Percentiles rank a stretch among this genome's conserved stretches.
These are phyloP conservation scores for Cordilura impudica DNA, from an alignment of 2,888 invertebrate genomes.

Conservation along the genomic window DNA sequence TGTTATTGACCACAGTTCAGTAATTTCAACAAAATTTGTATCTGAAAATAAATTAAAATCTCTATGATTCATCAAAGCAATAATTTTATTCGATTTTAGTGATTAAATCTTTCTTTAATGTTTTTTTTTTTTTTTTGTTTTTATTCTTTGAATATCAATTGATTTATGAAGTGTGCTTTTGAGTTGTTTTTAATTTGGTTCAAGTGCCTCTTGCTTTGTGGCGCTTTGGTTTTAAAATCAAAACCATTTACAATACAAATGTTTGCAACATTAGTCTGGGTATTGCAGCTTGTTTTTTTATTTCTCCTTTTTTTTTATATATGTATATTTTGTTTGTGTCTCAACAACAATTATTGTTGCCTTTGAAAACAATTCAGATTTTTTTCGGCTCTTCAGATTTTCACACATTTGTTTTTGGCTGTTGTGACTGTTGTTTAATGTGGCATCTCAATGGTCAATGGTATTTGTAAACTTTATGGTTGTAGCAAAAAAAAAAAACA, in stretches of 20 bases:
- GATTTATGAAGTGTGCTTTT: conserved; percentile 59
- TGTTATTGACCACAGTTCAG: no score
- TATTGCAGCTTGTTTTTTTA: conserved; percentile 32
- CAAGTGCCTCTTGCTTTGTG: conserved; percentile 59
- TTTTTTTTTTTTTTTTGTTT: not conserved
- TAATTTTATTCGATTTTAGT: not conserved
- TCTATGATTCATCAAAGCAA: not conserved
- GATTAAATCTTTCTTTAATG: not conserved
- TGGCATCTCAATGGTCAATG: conserved; percentile 60
- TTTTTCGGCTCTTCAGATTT: conserved; percentile 51
- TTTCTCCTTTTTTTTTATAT: not conserved
- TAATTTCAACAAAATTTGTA: no score
- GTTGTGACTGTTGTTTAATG: conserved; percentile 49
- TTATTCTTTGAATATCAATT: conserved; percentile 44
- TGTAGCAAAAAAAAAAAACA: conserved; percentile 48
- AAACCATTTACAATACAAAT: conserved; percentile 50
- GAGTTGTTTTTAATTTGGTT: conserved; percentile 55
- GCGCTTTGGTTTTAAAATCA: conserved; percentile 24
- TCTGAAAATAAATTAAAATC: not conserved
- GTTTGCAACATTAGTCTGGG: conserved; percentile 54
- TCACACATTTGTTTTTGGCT: conserved; percentile 56
- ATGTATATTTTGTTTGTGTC: conserved; percentile 40
- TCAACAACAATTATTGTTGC: conserved; percentile 59
- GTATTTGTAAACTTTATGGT: conserved; percentile 57
- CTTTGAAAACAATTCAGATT: conserved; percentile 47